These are phyloP conservation scores for Cylindroiulus punctatus DNA, from an alignment of 2,888 invertebrate species.

Conservation along the genomic window DNA sequence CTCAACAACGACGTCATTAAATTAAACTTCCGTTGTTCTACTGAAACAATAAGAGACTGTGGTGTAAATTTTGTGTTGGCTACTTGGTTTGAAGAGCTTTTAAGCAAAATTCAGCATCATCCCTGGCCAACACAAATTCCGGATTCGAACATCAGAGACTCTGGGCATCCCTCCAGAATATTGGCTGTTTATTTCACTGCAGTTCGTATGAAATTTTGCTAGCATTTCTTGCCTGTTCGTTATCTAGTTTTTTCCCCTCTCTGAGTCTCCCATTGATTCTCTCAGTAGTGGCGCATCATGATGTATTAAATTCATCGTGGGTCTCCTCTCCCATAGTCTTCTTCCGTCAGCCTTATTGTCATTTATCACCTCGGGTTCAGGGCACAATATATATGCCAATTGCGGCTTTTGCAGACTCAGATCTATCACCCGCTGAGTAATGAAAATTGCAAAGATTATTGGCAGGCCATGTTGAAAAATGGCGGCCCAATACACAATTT, in stretches of 20 bases:
- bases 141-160: no score
- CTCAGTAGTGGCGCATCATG: slow-evolving; percentile 35
- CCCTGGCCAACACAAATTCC: no score
- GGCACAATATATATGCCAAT: slow-evolving; percentile 44
- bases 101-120: no score
- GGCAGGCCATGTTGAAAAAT: slow-evolving; percentile 40
- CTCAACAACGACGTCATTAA: no score
- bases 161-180: neutral
- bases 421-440: slow-evolving; percentile 47
- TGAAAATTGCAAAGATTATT: slow-evolving; percentile 47
- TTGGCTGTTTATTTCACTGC: neutral
- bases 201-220: neutral
- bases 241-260: neutral
- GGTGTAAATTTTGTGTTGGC: no score
- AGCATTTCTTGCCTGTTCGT: neutral
- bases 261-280: neutral
- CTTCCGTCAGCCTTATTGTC: slow-evolving; percentile 47
- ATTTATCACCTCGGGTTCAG: slow-evolving; percentile 45
- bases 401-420: slow-evolving; percentile 43
- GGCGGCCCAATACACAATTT: neutral
- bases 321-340: slow-evolving; percentile 30
- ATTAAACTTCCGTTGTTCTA: no score
- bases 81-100: no score
- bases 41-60: no score
- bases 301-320: slow-evolving; percentile 45